These are phyloP conservation scores for Arctia plantaginis DNA, from an alignment of 2,888 invertebrate species.

Conservation along the genomic window DNA sequence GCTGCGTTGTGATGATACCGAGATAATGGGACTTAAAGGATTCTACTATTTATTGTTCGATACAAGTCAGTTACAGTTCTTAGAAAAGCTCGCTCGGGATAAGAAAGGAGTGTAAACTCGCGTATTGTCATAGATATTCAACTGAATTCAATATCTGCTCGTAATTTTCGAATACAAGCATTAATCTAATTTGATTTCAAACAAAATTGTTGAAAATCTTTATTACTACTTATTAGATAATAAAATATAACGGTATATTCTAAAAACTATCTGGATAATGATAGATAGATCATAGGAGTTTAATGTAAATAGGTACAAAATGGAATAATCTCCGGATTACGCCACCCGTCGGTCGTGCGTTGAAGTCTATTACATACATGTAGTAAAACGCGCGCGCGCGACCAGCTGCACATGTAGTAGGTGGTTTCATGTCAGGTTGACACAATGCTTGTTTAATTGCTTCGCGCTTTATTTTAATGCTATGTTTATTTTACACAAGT, in stretches of 20 bases:
- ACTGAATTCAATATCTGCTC: not conserved
- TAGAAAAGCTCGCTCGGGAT: conserved; percentile 63
- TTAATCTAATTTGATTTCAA: not conserved
- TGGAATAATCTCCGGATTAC: conserved; percentile 11
- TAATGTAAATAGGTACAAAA: conserved; percentile 18
- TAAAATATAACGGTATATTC: not conserved
- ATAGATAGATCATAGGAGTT: not conserved
- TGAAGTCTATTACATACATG: conserved; percentile 66
- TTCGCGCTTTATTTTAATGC: conserved; percentile 42
- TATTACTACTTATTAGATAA: not conserved
- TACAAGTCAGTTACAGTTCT: conserved; percentile 72
- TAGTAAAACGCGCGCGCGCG: conserved; percentile 39
- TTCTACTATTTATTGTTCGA: conserved; percentile 84
- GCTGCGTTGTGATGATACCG: conserved; percentile 82
- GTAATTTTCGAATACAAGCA: not conserved
- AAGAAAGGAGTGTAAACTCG: conserved; percentile 47
- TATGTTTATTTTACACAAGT: conserved; percentile 23
- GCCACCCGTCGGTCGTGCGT: conserved; percentile 50
- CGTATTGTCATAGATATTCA: conserved; percentile 4
- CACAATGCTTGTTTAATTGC: conserved; percentile 44
- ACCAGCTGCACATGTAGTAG: conserved; percentile 33
- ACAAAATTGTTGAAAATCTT: not conserved
- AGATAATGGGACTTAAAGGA: conserved; percentile 84
- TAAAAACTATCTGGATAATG: not conserved
- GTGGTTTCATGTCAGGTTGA: conserved; percentile 40